Conservation (phyloP, 2,888 invertebrate species). For the Cremastinae sp. region DNA sequence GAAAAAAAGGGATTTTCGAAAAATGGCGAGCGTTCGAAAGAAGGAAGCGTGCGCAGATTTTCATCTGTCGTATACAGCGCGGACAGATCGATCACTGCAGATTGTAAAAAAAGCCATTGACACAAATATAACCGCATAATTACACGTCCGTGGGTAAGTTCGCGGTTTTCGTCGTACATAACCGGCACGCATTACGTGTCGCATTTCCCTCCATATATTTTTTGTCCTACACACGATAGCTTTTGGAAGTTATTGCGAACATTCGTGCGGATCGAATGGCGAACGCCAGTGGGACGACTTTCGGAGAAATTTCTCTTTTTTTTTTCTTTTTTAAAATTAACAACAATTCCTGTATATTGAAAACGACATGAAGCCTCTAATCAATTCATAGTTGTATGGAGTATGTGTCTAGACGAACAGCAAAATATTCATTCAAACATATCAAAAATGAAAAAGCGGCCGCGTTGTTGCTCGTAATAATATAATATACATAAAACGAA, state of each 20-base stretch:
- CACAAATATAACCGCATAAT: constrained; percentile 56
- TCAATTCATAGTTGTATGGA: no score
- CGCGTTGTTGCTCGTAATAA: no score
- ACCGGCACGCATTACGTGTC: constrained; percentile 61
- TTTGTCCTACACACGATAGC: not conserved
- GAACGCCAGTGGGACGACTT: no score
- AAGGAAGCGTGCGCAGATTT: constrained; percentile 5
- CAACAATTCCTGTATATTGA: no score
- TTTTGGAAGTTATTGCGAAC: not conserved
- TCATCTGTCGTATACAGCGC: not conserved
- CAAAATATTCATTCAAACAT: no score
- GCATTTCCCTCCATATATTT: constrained; percentile 38
- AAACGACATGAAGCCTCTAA: no score
- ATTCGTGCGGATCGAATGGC: constrained; percentile 6
- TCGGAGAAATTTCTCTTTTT: constrained; percentile 7
- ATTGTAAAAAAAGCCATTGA: constrained; percentile 24
- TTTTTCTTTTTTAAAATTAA: constrained; percentile 9
- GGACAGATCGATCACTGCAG: constrained; percentile 28
- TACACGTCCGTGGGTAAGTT: constrained; percentile 10
- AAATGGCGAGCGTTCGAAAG: no score
- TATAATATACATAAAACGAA: no score
- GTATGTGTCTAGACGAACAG: no score
- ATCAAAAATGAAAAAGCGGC: no score
- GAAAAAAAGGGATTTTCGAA: no score
- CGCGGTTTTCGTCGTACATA: constrained; percentile 46